Percentiles rank a stretch among this genome's conserved stretches.
Conservation (phyloP, 2,888 invertebrate genomes). For the Spicauda simplicius region DNA sequence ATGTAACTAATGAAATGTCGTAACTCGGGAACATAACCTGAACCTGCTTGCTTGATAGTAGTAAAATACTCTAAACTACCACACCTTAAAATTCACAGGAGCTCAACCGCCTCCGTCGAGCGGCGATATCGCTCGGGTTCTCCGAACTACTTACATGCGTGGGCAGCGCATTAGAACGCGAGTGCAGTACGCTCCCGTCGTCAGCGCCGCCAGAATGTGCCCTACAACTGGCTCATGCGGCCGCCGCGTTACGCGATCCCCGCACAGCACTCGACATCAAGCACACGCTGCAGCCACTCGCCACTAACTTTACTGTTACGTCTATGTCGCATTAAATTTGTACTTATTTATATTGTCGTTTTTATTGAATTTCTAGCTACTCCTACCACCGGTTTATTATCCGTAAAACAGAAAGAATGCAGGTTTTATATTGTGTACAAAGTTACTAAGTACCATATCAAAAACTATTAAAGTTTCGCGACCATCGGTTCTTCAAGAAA, state of each 20-base stretch:
- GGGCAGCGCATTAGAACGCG: constrained; percentile 94
- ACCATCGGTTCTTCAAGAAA: too few species aligned
- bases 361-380: too few species aligned
- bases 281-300: constrained; percentile 69
- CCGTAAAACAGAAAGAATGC: too few species aligned
- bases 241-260: constrained; percentile 91
- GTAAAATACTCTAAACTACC: neutral
- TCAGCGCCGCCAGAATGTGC: constrained; percentile 94
- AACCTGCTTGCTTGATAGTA: too few species aligned
- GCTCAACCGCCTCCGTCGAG: constrained; percentile 94
- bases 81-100: constrained; percentile 85
- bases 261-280: constrained; percentile 81
- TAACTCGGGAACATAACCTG: too few species aligned
- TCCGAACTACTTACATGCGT: constrained; percentile 94
- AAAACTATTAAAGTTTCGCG: too few species aligned
- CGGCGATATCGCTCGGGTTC: constrained; percentile 96
- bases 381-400: too few species aligned
- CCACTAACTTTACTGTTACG: constrained; percentile 59
- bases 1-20: too few species aligned
- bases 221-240: constrained; percentile 95
- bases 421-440: too few species aligned
- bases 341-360: too few species aligned
- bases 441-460: too few species aligned
- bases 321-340: constrained; percentile 56
- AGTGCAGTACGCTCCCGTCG: constrained; percentile 91